Evolutionary conservation across 2,888 invertebrate species (phyloP), one percentile per base, ranked within the genome.

Genomic region (Melieria picta): DNA sequence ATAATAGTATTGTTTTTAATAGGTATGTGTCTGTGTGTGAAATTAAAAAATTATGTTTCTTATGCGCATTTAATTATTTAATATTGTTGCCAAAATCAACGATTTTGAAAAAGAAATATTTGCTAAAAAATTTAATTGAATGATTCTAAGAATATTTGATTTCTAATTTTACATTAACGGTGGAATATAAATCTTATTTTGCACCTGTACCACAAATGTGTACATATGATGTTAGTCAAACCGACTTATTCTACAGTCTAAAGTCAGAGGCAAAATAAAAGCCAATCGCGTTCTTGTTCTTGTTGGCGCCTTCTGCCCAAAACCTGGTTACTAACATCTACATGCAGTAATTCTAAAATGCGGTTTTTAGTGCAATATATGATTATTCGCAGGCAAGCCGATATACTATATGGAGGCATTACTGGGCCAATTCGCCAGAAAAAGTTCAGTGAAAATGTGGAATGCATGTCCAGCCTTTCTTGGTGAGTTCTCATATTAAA

Each of bases 401-500:
- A 90, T 96, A 88, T 95, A 96, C 84, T 94, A 93, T 82, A 87
- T 96, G 82, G 96, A 96, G 87, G 92, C 94, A 87, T 88, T 91
- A 3, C 83, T 96, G 10, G 96, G 96, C 10, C 96, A 96, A 84
- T 96, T 95, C 82, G 91, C 92, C 69, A 92, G 93, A 69, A 90
- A 91, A 80, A 94, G 95, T 68, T 93, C 93, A 11, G 91, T 94
- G 0, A 92, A 91, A 83, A 90, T 94, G 9, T 90, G 90, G 90
- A 81, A 89, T 0, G 77, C 90, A 10, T 86, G 89, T n/a, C 95
- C 95, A 2, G 90, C 92, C 0, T 91, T 95, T 85, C 93, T 92
- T 91, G 95, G 95, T 94, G n/a, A 57, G 16, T 42, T 42, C 42
- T 11, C 6, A 11, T 10, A 55, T 55, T 6, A 11, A 11, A 11